phyloP scores from a whole-genome alignment of 1,140 invertebrate genomes.

The Drosophila albomicans region DNA sequence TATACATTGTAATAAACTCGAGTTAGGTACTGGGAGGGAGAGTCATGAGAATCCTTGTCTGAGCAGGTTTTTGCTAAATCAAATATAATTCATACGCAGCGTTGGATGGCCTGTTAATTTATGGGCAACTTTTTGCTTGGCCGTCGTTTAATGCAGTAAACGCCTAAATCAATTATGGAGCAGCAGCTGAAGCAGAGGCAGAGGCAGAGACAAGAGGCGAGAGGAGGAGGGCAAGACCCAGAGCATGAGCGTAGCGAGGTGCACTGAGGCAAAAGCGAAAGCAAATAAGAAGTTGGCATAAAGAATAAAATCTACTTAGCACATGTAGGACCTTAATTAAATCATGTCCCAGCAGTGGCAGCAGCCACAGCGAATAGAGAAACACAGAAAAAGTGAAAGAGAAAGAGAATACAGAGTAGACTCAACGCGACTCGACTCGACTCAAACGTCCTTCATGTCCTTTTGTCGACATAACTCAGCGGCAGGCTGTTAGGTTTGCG shows the following conservation, averaged over 20 bases:
- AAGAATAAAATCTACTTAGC: conserved; percentile 79
- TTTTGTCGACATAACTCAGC: conserved; percentile 53
- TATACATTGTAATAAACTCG: conserved; percentile 49
- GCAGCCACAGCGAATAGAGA: background rate
- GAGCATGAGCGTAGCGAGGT: conserved; percentile 24
- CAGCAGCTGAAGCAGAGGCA: background rate
- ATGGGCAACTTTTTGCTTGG: conserved; percentile 37
- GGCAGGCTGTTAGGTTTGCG: conserved; percentile 36
- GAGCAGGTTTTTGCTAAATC: conserved; percentile 48
- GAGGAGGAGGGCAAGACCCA: background rate
- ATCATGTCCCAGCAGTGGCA: conserved; percentile 56
- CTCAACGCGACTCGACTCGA: background rate
- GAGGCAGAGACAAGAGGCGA: too few species aligned
- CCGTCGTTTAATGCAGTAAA: conserved; percentile 70
- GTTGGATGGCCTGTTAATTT: conserved; percentile 41
- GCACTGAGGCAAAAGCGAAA: conserved; percentile 38
- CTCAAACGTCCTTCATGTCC: conserved; percentile 45
- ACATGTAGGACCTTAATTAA: conserved; percentile 81
- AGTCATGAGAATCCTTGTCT: background rate
- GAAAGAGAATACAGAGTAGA: background rate
- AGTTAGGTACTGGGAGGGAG: background rate
- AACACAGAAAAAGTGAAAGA: conserved; percentile 1
- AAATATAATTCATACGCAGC: conserved; percentile 58
- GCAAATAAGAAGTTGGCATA: conserved; percentile 63
- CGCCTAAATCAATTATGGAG: conserved; percentile 74